Evolutionary conservation across 2,888 invertebrate species (phyloP).

Genomic region (Zonitis immaculata): DNA sequence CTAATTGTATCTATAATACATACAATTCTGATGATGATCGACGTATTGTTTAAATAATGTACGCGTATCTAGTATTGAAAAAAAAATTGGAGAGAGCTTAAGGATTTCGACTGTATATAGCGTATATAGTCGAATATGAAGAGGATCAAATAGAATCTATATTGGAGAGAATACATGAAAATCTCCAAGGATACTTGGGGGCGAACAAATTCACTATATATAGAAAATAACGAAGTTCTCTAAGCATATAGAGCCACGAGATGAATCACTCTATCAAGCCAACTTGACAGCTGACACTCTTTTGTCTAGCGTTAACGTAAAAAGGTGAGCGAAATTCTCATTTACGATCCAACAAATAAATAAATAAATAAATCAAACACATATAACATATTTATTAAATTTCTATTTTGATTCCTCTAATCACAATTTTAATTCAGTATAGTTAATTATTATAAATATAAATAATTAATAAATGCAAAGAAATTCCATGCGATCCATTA

Average conservation of each 20-base stretch:
- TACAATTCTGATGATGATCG: too few relatives aligned
- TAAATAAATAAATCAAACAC: too few relatives aligned
- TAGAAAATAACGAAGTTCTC: constrained; percentile 18
- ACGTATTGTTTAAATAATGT: too few relatives aligned
- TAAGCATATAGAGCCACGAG: constrained; percentile 26
- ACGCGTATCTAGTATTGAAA: too few relatives aligned
- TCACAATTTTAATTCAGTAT: too few relatives aligned
- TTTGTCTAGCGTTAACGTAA: constrained; percentile 16
- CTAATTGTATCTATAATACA: too few relatives aligned
- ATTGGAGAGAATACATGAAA: constrained; percentile 2
- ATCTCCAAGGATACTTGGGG: constrained; percentile 17
- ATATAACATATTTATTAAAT: too few relatives aligned
- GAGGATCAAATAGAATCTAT: constrained; percentile 6
- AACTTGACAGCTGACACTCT: constrained; percentile 31
- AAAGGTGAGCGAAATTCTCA: constrained; percentile 15
- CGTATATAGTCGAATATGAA: background rate
- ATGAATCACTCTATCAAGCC: constrained; percentile 33
- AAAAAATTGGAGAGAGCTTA: too few relatives aligned
- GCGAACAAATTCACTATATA: constrained; percentile 17
- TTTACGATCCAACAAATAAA: background rate
- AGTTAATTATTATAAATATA: too few relatives aligned
- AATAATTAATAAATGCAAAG: background rate
- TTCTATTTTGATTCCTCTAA: too few relatives aligned
- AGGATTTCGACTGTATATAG: too few relatives aligned
- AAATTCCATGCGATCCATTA: constrained; percentile 32